phyloP scores from a whole-genome alignment of 2,888 invertebrate genomes.

The Drosophila testacea region DNA sequence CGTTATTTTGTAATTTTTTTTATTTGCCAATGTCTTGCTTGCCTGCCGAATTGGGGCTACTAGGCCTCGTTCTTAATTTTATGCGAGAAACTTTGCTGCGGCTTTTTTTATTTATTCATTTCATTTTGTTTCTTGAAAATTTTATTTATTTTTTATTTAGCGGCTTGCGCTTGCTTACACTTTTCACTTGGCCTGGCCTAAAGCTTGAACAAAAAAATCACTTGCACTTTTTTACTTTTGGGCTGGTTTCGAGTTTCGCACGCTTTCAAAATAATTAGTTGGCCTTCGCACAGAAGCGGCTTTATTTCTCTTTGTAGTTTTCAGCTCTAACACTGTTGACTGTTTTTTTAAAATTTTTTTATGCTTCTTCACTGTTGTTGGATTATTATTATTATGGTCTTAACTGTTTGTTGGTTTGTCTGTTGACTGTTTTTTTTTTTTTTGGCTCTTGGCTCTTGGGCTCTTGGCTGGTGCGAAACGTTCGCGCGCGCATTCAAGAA shows the following conservation, averaged over 20 bases:
- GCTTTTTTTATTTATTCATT: constrained; percentile 24
- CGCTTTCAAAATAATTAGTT: constrained; percentile 34
- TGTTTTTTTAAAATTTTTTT: constrained; percentile 4
- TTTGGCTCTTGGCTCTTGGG: constrained; percentile 22
- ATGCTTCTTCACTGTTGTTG: constrained; percentile 24
- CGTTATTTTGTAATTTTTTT: constrained; percentile 23
- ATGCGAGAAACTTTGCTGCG: constrained; percentile 18
- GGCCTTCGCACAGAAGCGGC: constrained; percentile 12
- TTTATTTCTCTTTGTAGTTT: constrained; percentile 9
- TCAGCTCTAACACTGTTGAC: constrained; percentile 30
- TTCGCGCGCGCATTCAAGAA: constrained; percentile 85
- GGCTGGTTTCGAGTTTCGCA: constrained; percentile 42
- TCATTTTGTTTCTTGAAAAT: background rate
- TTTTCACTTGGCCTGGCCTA: constrained; percentile 46
- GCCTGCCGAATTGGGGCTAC: constrained; percentile 73
- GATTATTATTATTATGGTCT: constrained; percentile 2
- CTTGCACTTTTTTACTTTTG: constrained; percentile 69
- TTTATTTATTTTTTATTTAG: constrained; percentile 18
- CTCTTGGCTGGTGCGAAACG: constrained; percentile 74
- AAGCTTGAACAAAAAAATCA: constrained; percentile 47
- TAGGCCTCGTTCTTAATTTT: constrained; percentile 81
- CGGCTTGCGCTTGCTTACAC: constrained; percentile 21
- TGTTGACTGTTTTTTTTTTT: constrained; percentile 4
- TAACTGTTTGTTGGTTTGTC: constrained; percentile 14
- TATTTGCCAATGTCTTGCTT: constrained; percentile 53